phyloP scores from a whole-genome alignment of 2,113 vertebrate genomes.

The Aythya baeri region DNA sequence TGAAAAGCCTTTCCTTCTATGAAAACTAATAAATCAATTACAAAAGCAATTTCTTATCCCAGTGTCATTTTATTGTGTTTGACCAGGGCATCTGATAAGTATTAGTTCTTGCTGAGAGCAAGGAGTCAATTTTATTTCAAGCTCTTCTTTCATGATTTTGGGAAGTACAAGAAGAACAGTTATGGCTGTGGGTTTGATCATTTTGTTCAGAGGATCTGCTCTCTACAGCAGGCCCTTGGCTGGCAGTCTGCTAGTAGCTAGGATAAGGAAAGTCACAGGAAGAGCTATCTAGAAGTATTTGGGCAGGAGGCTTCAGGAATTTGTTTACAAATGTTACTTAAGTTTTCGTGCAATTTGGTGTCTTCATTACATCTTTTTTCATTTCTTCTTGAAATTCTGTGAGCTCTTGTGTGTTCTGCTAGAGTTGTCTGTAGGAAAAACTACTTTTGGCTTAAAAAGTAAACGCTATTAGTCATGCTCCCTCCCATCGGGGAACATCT shows the following conservation, averaged over 20 bases:
- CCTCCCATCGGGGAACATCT: neutral
- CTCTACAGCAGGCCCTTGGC: neutral
- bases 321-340: neutral
- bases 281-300: neutral
- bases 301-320: neutral
- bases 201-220: neutral
- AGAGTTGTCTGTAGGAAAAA: neutral
- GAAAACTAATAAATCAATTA: constrained; percentile 77
- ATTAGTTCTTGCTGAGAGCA: constrained; percentile 73
- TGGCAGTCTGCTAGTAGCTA: neutral
- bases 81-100: constrained; percentile 73
- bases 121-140: constrained; percentile 69
- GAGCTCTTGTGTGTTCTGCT: neutral
- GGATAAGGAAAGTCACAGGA: neutral
- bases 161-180: neutral
- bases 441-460: neutral
- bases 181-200: neutral
- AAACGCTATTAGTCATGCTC: neutral
- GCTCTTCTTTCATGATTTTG: constrained; percentile 42
- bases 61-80: constrained; percentile 76
- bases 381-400: neutral
- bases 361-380: neutral
- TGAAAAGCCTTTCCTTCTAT: constrained; percentile 68
- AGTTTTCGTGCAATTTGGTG: neutral
- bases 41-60: constrained; percentile 74